Base-by-base conservation (phyloP, 2,797 vertebrate species). In the Danio tinwini region DNA sequence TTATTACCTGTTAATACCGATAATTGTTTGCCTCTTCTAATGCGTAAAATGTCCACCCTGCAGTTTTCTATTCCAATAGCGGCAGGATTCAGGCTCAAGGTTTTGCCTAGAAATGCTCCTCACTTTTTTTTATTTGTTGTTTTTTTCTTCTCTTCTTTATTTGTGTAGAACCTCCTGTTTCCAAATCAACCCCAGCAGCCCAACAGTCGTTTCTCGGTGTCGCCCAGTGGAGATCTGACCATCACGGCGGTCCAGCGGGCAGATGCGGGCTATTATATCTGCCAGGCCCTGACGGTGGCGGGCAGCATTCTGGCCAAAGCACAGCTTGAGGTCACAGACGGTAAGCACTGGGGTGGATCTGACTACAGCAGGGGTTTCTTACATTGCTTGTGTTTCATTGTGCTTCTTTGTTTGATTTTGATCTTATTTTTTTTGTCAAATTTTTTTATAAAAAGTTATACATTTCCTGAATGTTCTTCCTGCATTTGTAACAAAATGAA, bases 271-370 rank as follows among this genome's bases (percentile, higher is more conserved):
- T 99, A 97, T 91, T 99, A 99, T 87, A 97, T 99, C 91, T 99
- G 98, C 92, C 98, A 99, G 91, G 97, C 98, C 1, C 92, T 99
- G 86, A 99, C 97, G 0, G 97, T 99, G 85, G 98, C 97, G 61
- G 98, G 98, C 88, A 99, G 98, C 88, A 98, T 99, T 88, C 95
- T 99, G 85, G 98, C 98, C 90, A 99, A 99, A 88, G 98, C 98
- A 86, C 97, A 99, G 89, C 94, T 99, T 92, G 98, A 99, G 92
- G 98, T 99, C 92, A 99, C 97, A 89, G 98, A 99, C 89, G 98
- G 98, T 99, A 89, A 94, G 96, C 87, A 53, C 17, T 45, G 67
- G 37, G 59, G 68, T 45, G 63, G 71, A 42, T 17, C 29, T 58
- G 75, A 63, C 67, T 47, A 21, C 12, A 61, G 44, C 45, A 29